Base-by-base conservation (phyloP, 2,888 invertebrate genomes). In the Diploptera punctata region DNA sequence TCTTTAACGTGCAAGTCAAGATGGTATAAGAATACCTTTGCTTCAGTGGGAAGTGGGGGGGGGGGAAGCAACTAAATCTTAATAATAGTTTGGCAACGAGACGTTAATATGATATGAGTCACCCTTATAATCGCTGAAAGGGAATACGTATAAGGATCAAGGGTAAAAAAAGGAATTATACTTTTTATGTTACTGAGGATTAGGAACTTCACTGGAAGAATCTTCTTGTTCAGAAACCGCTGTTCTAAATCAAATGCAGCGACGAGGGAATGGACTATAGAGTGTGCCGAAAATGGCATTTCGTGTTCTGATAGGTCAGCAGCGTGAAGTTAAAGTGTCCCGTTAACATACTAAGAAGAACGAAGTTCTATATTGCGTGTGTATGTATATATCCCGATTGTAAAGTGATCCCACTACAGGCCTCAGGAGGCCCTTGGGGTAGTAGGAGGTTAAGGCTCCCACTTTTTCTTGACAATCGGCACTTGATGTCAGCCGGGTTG, bases 91-190 rank as follows among this genome's bases (percentile, higher is more conserved):
- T 60, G n/a, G 60, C 16, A 60, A 62, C 33, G 21, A 38, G 9
- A 62, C 62, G 62, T 38, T 62, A 62, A 62, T 62, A 38, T 43
- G 21, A 62, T 43, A 52, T 52, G 52, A 52, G 52, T 52, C 52
- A 52, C 52, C 24, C 10, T 3, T 16, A 24, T 19, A 24, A 52
- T 24, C 52, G 24, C 52, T n/a, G 21, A 24, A 52, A 24, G 52
- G 49, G 21, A 52, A 33, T 33, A 33, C 33, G 33, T n/a, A n/a
- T 3, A 13, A 44, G 52, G n/a, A 13, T 52, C 3, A 24, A 24
- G 24, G 52, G 24, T 24, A 24, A 24, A n/a, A n/a, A n/a, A n/a
- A n/a, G n/a, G n/a, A n/a, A n/a, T n/a, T n/a, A n/a, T n/a, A n/a
- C n/a, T 52, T 52, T 52, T 52, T 52, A 24, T 52, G 1, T 3